A percentile compares a stretch with the other conserved stretches of the same genome.
Conservation (phyloP, 1,140 invertebrate genomes). For the Zaprionus lachaisei region DNA sequence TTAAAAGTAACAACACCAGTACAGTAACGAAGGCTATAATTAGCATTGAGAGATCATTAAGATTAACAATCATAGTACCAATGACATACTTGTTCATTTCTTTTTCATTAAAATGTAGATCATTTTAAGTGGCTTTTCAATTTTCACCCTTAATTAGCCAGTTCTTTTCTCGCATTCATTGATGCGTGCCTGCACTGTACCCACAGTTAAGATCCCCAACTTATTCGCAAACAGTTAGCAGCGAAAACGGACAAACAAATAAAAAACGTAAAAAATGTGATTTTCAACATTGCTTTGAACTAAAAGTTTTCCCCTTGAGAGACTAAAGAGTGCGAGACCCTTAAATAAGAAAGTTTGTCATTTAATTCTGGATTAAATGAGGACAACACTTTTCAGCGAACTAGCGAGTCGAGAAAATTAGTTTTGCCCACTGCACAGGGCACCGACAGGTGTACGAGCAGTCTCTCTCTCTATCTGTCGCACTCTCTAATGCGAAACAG, state of each 20-base stretch:
- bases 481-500: slow-evolving; percentile 6
- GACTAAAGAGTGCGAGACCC: neutral
- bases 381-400: slow-evolving; percentile 17
- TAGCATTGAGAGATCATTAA: too few relatives aligned
- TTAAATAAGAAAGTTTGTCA: slow-evolving; percentile 25
- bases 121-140: too few relatives aligned
- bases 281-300: neutral
- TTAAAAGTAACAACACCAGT: too few relatives aligned
- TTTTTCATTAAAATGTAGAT: too few relatives aligned
- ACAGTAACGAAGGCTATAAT: too few relatives aligned
- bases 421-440: neutral
- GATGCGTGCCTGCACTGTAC: too few relatives aligned
- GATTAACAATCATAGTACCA: too few relatives aligned
- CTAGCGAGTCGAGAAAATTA: slow-evolving; percentile 10
- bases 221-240: neutral
- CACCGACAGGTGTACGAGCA: neutral
- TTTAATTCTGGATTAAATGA: slow-evolving; percentile 23
- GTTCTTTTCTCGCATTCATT: too few relatives aligned
- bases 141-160: too few relatives aligned
- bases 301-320: neutral
- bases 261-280: neutral
- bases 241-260: neutral
- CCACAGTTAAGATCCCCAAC: neutral
- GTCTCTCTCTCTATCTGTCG: neutral
- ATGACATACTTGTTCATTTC: too few relatives aligned